These are phyloP conservation scores for Sebastes hubbsi DNA, from an alignment of 2,797 vertebrate species.

Conservation along the genomic window DNA sequence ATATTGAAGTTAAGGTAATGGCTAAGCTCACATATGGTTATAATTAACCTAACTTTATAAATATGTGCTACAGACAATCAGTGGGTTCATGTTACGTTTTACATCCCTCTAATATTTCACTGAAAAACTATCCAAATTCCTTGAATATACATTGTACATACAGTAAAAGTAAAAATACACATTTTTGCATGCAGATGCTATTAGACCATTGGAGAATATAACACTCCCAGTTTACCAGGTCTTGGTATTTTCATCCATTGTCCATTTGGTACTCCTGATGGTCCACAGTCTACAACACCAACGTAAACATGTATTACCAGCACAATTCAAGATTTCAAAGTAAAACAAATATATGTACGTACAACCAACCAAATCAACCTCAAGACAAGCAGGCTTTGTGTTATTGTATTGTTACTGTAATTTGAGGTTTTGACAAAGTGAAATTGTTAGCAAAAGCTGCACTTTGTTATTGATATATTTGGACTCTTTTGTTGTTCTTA, in stretches of 20 bases:
- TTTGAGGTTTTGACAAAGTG: neutral
- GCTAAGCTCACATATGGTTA: neutral
- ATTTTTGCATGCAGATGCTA: neutral
- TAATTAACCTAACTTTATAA: neutral
- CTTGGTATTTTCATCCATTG: conserved; percentile 77
- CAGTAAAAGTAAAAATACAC: neutral
- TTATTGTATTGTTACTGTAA: neutral
- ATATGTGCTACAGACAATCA: neutral
- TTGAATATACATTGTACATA: neutral
- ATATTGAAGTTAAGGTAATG: neutral
- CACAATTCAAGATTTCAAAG: neutral
- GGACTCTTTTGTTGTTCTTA: neutral
- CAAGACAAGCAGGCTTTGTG: neutral
- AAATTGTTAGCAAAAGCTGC: neutral
- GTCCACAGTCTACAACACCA: conserved; percentile 68
- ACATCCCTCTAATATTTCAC: neutral
- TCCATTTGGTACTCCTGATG: conserved; percentile 64
- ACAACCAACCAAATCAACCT: neutral
- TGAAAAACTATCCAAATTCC: neutral
- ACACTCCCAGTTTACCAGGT: conserved; percentile 60
- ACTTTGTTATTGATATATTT: neutral
- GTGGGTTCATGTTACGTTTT: neutral
- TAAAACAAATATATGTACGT: neutral
- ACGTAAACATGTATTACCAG: neutral
- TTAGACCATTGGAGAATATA: neutral